These are phyloP conservation scores for Nemotelus nigrinus DNA, from an alignment of 2,888 invertebrate species.

Conservation along the genomic window DNA sequence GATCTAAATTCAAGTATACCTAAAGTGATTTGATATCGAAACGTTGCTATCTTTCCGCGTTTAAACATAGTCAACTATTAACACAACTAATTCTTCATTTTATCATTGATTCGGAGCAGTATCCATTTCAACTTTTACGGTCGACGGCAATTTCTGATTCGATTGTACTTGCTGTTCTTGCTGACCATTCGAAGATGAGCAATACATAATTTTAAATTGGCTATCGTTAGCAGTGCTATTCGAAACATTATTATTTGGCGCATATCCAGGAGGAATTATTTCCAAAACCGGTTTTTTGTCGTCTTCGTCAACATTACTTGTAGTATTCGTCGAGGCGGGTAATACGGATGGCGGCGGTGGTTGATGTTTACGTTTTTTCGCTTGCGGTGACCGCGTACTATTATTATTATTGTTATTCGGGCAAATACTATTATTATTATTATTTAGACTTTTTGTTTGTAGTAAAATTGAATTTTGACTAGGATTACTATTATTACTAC, in stretches of 20 bases:
- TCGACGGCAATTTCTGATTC: background rate
- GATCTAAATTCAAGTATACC: too few relatives aligned
- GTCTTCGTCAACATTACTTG: background rate
- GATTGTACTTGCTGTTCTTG: background rate
- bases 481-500: constrained; percentile 42
- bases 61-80: too few relatives aligned
- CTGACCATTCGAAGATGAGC: background rate
- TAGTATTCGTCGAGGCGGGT: background rate
- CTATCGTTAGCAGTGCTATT: background rate
- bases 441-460: constrained; percentile 30
- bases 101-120: constrained; percentile 3
- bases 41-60: too few relatives aligned
- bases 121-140: constrained; percentile 23
- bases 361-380: constrained; percentile 46
- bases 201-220: constrained; percentile 20
- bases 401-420: constrained; percentile 40
- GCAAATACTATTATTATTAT: constrained; percentile 34
- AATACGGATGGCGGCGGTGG: background rate
- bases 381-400: background rate
- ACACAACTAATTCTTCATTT: too few relatives aligned
- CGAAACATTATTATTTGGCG: background rate
- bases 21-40: too few relatives aligned
- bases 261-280: background rate
- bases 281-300: constrained; percentile 5
- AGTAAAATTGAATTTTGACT: constrained; percentile 46